phyloP scores from a whole-genome alignment of 2,113 vertebrate genomes.

The Narcine bancroftii region DNA sequence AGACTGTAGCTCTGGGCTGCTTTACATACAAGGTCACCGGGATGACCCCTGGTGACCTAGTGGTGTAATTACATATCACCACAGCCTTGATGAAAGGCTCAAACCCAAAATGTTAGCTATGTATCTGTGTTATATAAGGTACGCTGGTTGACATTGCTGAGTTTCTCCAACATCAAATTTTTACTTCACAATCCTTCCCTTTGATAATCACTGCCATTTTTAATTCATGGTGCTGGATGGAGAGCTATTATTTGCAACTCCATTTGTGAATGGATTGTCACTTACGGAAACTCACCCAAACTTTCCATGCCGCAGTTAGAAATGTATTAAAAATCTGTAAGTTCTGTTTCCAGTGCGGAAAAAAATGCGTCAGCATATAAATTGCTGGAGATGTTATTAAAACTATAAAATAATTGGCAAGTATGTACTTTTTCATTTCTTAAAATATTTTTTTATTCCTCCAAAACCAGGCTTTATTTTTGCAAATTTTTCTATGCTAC shows the following conservation, averaged over 20 bases:
- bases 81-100: too few relatives aligned
- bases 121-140: too few relatives aligned
- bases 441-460: neutral
- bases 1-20: too few relatives aligned
- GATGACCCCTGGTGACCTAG: too few relatives aligned
- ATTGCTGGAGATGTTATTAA: constrained; percentile 5
- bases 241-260: constrained; percentile 3
- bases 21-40: too few relatives aligned
- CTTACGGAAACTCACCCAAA: neutral
- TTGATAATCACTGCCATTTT: neutral
- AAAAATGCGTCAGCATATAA: neutral
- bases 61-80: too few relatives aligned
- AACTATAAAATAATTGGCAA: constrained; percentile 3
- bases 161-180: too few relatives aligned
- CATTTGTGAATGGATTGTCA: neutral
- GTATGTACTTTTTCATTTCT: neutral
- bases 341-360: neutral
- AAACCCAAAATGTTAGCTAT: too few relatives aligned
- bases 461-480: constrained; percentile 12
- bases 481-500: constrained; percentile 7
- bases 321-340: constrained; percentile 5
- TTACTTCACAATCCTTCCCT: neutral
- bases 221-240: neutral
- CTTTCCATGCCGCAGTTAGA: neutral
- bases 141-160: too few relatives aligned